Percentiles rank a stretch among this genome's conserved stretches.
Conservation (phyloP, 2,797 vertebrate species). For the Erethizon dorsatum region DNA sequence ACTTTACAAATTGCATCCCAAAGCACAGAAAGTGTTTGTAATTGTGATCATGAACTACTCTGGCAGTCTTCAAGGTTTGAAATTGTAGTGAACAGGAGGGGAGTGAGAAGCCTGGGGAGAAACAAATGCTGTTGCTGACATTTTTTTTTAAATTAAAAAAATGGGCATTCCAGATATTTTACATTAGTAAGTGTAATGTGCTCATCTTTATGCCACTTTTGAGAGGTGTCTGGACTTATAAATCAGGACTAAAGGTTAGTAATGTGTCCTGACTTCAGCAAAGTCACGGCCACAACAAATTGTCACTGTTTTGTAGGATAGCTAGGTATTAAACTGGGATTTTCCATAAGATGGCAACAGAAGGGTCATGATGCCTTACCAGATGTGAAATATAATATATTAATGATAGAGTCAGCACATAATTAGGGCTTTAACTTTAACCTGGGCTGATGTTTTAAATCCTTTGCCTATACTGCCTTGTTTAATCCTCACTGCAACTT, state of each 20-base stretch:
- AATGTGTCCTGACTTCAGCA: neutral
- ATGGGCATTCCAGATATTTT: conserved; percentile 76
- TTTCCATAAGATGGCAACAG: neutral
- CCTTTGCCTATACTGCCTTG: neutral
- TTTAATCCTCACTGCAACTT: neutral
- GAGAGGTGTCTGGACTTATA: neutral
- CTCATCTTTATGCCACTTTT: neutral
- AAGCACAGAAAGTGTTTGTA: conserved; percentile 76
- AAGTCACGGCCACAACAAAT: neutral
- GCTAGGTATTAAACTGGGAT: neutral
- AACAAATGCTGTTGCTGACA: conserved; percentile 80
- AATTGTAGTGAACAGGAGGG: conserved; percentile 75
- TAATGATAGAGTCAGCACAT: neutral
- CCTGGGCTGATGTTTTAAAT: neutral
- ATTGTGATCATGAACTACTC: conserved; percentile 76
- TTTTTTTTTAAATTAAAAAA: conserved; percentile 70
- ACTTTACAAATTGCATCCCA: conserved; percentile 82
- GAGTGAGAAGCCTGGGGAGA: conserved; percentile 78
- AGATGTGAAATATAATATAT: neutral
- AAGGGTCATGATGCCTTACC: neutral
- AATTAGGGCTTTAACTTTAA: neutral
- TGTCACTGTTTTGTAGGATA: neutral
- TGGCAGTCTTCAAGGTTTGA: conserved; percentile 78
- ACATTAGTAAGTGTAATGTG: conserved; percentile 53
- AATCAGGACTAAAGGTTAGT: neutral